These are phyloP conservation scores for Pammene fasciana DNA, from an alignment of 2,888 invertebrate species.

Conservation along the genomic window DNA sequence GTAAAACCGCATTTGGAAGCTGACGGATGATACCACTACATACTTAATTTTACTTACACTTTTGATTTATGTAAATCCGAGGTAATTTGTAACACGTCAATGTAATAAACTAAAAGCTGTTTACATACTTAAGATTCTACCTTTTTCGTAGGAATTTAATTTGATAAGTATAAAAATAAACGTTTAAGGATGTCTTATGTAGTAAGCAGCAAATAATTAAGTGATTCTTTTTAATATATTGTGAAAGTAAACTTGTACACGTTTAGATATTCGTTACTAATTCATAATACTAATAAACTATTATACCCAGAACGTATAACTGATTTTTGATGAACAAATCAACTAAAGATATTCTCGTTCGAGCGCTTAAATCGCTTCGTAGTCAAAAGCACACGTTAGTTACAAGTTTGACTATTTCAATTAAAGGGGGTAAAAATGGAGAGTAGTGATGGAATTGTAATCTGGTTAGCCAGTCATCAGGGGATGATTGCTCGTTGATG, in stretches of 20 bases:
- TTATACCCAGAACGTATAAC: too few relatives aligned
- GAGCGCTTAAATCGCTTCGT: constrained; percentile 31
- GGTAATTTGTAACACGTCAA: too few relatives aligned
- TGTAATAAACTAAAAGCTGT: too few relatives aligned
- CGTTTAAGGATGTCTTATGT: background rate
- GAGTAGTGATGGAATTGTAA: constrained; percentile 63
- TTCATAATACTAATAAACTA: too few relatives aligned
- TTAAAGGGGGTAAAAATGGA: constrained; percentile 59
- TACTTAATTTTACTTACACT: too few relatives aligned
- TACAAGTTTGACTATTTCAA: constrained; percentile 67
- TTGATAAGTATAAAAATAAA: constrained; percentile 1
- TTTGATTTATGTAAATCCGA: too few relatives aligned
- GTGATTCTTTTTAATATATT: too few relatives aligned
- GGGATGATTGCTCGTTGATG: constrained; percentile 69
- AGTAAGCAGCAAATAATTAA: background rate
- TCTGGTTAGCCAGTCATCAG: constrained; percentile 68
- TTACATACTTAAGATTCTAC: too few relatives aligned
- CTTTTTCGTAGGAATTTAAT: too few relatives aligned
- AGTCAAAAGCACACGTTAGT: constrained; percentile 23
- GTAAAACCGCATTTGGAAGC: background rate
- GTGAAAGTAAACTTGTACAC: too few relatives aligned
- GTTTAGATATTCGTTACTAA: too few relatives aligned
- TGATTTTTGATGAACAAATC: too few relatives aligned
- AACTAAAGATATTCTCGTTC: background rate
- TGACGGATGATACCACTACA: background rate